These are phyloP conservation scores for Drosophila bocqueti DNA, from an alignment of 1,140 invertebrate species.

Conservation along the genomic window DNA sequence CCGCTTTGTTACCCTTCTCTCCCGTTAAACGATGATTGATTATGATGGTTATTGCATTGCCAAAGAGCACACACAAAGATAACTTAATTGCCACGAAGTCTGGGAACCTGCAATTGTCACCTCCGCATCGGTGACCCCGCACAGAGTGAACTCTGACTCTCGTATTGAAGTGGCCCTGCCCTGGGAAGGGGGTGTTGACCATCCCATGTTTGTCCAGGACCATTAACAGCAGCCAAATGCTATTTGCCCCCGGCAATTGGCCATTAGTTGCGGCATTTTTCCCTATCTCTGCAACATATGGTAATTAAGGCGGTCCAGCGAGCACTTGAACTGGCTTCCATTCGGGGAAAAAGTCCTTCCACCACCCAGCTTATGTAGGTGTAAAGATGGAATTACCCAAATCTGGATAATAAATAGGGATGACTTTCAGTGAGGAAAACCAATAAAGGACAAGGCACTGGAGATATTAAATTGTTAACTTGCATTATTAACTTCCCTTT, in stretches of 20 bases:
- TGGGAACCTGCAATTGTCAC: conserved; percentile 42
- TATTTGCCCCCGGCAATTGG: conserved; percentile 39
- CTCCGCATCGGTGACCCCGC: conserved; percentile 48
- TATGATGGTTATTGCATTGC: conserved; percentile 53
- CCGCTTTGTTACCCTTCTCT: conserved; percentile 59
- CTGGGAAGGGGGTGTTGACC: conserved; percentile 14
- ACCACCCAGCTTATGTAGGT: conserved; percentile 2
- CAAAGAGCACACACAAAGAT: conserved; percentile 36
- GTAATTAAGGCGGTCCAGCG: conserved; percentile 40
- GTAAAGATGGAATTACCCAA: conserved; percentile 12
- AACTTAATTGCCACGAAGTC: conserved; percentile 49
- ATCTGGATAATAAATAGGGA: neutral
- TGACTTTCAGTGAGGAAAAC: neutral
- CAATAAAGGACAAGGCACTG: too few relatives aligned
- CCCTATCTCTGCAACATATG: conserved; percentile 55
- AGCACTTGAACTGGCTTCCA: neutral
- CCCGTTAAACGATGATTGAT: conserved; percentile 67
- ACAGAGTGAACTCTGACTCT: neutral
- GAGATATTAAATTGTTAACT: neutral
- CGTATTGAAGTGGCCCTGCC: conserved; percentile 47
- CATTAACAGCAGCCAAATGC: conserved; percentile 50
- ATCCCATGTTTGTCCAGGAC: conserved; percentile 19
- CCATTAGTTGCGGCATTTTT: conserved; percentile 56
- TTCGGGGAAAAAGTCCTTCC: neutral
- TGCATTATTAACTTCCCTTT: neutral